phyloP scores from a whole-genome alignment of 2,888 invertebrate genomes.

The Ligdia adustata region DNA sequence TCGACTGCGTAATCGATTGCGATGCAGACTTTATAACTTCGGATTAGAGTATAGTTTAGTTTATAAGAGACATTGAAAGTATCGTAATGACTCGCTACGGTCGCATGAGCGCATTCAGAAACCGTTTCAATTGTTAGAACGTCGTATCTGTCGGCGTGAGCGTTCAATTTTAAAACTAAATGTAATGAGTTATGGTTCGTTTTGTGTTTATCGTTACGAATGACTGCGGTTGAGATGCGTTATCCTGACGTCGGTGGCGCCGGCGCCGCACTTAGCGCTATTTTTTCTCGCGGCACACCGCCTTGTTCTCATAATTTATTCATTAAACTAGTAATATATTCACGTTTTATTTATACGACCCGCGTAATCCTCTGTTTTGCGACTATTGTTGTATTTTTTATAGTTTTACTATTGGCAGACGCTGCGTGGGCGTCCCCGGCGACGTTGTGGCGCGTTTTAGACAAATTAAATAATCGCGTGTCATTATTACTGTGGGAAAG shows the following conservation, averaged over 20 bases:
- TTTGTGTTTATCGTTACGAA: conserved; percentile 39
- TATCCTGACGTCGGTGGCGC: conserved; percentile 77
- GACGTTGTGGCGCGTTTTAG: conserved; percentile 41
- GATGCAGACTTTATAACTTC: conserved; percentile 59
- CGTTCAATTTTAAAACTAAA: conserved; percentile 45
- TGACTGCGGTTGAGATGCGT: conserved; percentile 58
- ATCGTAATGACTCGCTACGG: conserved; percentile 80
- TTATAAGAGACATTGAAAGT: conserved; percentile 66
- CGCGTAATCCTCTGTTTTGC: conserved; percentile 69
- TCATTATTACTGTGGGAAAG: conserved; percentile 54
- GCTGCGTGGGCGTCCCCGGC: conserved; percentile 48
- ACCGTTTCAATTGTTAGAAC: conserved; percentile 47
- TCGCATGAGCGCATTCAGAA: conserved; percentile 80
- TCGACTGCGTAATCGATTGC: conserved; percentile 43
- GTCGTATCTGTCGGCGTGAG: conserved; percentile 47
- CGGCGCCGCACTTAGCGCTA: conserved; percentile 78
- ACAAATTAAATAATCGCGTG: conserved; percentile 62
- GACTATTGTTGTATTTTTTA: conserved; percentile 60
- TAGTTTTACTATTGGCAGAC: conserved; percentile 52
- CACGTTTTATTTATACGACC: conserved; percentile 57
- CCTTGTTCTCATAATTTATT: conserved; percentile 77
- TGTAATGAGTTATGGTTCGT: conserved; percentile 41
- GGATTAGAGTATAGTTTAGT: conserved; percentile 66
- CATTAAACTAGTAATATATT: conserved; percentile 77
- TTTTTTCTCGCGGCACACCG: conserved; percentile 74